Evolutionary conservation across 1,140 invertebrate species (phyloP).

Genomic region (Bombus sibiricus): DNA sequence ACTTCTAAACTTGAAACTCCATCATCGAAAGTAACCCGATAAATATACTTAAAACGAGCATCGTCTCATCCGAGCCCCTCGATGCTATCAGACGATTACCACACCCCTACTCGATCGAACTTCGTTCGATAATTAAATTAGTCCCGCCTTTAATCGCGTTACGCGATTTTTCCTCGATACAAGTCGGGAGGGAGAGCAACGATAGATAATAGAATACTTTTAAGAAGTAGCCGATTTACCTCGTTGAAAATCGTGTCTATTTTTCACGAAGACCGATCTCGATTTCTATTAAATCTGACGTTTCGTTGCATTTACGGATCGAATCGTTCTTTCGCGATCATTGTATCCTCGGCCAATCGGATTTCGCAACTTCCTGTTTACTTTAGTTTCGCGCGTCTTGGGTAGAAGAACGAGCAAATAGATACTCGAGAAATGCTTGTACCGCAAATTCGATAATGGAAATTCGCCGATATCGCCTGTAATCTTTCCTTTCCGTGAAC

Average conservation of each 20-base stretch:
- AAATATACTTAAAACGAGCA: background rate
- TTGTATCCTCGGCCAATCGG: conserved; percentile 8
- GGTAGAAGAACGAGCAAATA: background rate
- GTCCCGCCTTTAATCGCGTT: conserved; percentile 14
- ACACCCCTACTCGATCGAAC: background rate
- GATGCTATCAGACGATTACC: background rate
- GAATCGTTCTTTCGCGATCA: conserved; percentile 3
- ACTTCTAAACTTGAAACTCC: background rate
- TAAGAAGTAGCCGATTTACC: background rate
- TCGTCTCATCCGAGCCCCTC: background rate
- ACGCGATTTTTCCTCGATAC: conserved; percentile 2
- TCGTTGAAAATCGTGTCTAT: background rate
- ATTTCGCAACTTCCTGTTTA: conserved; percentile 30
- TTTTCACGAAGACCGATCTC: background rate
- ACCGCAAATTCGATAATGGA: conserved; percentile 7
- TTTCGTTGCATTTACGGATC: background rate
- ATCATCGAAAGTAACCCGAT: background rate
- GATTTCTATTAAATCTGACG: conserved; percentile 9
- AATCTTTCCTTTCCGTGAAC: background rate
- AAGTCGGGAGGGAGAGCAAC: too few species aligned
- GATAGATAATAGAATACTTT: background rate
- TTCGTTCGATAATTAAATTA: conserved; percentile 9
- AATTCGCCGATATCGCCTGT: background rate
- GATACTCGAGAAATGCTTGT: background rate
- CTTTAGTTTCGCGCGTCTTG: background rate